Percentiles rank a stretch among this genome's conserved stretches.
Evolutionary conservation across 2,113 vertebrate species (phyloP).

Genomic region (Atlantisia rogersi): DNA sequence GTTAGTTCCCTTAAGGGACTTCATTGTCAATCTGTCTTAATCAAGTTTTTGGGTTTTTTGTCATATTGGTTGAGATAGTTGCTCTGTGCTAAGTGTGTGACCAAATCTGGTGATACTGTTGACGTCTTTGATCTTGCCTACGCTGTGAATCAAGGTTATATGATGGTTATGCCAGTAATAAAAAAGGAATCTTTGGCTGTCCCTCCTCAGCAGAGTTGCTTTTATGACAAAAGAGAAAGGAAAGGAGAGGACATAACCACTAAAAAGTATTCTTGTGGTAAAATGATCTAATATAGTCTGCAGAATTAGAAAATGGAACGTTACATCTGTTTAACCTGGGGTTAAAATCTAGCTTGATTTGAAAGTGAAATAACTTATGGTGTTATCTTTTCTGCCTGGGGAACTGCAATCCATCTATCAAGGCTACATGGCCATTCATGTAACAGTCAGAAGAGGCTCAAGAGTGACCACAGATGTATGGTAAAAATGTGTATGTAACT

Average conservation of each 20-base stretch:
- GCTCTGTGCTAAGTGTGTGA: slow-evolving; percentile 36
- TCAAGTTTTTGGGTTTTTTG: neutral
- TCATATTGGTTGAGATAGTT: slow-evolving; percentile 15
- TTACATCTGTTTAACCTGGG: neutral
- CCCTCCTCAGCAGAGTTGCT: slow-evolving; percentile 21
- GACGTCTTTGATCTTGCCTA: slow-evolving; percentile 44
- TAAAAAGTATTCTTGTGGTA: neutral
- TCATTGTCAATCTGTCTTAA: neutral
- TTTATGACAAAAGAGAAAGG: neutral
- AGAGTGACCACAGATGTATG: neutral
- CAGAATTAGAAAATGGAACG: neutral
- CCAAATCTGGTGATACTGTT: slow-evolving; percentile 52
- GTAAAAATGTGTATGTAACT: neutral
- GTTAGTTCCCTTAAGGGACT: slow-evolving; percentile 30
- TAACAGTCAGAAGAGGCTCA: slow-evolving; percentile 51
- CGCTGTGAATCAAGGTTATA: slow-evolving; percentile 58
- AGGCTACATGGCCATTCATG: neutral
- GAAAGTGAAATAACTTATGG: neutral
- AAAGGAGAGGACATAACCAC: neutral
- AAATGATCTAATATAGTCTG: neutral
- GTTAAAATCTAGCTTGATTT: slow-evolving; percentile 42
- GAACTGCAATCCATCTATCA: neutral
- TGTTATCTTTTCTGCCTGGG: neutral
- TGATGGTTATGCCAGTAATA: slow-evolving; percentile 49
- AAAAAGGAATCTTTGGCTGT: neutral